Evolutionary conservation across 2,797 vertebrate genomes (phyloP).

Genomic region (Lithobates pipiens): DNA sequence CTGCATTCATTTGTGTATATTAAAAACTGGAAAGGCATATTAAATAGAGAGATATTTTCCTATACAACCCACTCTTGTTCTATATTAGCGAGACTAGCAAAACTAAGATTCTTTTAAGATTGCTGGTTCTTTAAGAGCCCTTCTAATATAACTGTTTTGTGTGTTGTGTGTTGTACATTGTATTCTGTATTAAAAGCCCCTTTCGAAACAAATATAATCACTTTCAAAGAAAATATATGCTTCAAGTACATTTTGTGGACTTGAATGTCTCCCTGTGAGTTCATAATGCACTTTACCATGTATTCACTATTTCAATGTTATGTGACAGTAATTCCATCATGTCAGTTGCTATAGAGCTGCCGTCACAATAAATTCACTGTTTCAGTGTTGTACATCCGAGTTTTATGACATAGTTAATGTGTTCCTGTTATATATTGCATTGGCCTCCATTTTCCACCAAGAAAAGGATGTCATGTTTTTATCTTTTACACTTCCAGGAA

Average conservation of each 20-base stretch:
- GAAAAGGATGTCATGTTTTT: conserved; percentile 13
- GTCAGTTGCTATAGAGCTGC: neutral
- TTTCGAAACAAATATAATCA: neutral
- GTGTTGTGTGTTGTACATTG: neutral
- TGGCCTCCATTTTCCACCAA: neutral
- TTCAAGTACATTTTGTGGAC: neutral
- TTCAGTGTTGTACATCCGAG: neutral
- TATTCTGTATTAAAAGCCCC: neutral
- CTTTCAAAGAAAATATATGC: neutral
- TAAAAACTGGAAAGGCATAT: too few species aligned
- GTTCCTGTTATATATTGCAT: conserved; percentile 19
- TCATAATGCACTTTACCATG: conserved; percentile 11
- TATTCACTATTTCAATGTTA: conserved; percentile 2
- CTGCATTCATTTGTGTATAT: too few species aligned
- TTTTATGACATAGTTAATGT: conserved; percentile 23
- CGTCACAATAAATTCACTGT: neutral
- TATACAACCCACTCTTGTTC: too few species aligned
- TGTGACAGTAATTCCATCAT: conserved; percentile 30
- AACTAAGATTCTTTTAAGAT: too few species aligned
- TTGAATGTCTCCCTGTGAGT: neutral
- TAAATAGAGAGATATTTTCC: too few species aligned
- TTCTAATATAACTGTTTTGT: neutral
- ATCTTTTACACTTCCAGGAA: conserved; percentile 16
- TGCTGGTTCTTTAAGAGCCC: too few species aligned
- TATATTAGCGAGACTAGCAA: too few species aligned